Base-by-base conservation (phyloP, 2,888 invertebrate species). In the Eupithecia subumbrata region DNA sequence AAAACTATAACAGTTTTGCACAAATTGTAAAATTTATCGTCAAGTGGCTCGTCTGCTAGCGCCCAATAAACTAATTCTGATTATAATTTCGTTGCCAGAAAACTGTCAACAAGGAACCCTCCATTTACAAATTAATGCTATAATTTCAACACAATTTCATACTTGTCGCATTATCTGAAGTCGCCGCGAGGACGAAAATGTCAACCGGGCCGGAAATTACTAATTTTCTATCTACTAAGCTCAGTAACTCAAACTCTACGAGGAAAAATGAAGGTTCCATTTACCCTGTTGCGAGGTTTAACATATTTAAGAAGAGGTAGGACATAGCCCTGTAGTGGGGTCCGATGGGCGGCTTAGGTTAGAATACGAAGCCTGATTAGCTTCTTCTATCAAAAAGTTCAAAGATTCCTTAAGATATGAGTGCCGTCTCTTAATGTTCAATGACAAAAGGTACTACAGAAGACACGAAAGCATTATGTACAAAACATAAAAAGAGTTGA, bases 81-180 rank as follows among this genome's bases (percentile, higher is more conserved):
- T 56, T 22, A 56, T 56, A 56, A 18, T 60, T 60, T 60, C 14
- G 60, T 25, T 9, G 9, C 22, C 64, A 64, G 64, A 34, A 22
- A 64, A 64, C 64, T 67, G 40, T 37, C n/a, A 37, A 18, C 37
- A 40, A 16, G 18, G 67, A 72, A 60, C 30, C 30, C 63, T 80
- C 74, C 78, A 78, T 74, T 74, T 64, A 75, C 73, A 67, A 73
- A 73, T 73, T 60, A 73, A 68, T 76, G 30, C 48, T 71, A 60
- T 68, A 73, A 76, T 76, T 73, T 63, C 68, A 73, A 71, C 73
- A 70, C 78, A 81, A 73, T 79, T 79, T 79, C 72, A 78, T 76
- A 73, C 73, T 78, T 69, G 66, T 74, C 74, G 72, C 69, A 72
- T 72, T 79, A 78, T 76, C 74, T 64, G 73, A 71, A 68, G 73